A percentile compares a stretch with the other conserved stretches of the same genome.
Evolutionary conservation across 2,113 vertebrate genomes (phyloP).

Genomic region (Dolichallabes microphthalmus): DNA sequence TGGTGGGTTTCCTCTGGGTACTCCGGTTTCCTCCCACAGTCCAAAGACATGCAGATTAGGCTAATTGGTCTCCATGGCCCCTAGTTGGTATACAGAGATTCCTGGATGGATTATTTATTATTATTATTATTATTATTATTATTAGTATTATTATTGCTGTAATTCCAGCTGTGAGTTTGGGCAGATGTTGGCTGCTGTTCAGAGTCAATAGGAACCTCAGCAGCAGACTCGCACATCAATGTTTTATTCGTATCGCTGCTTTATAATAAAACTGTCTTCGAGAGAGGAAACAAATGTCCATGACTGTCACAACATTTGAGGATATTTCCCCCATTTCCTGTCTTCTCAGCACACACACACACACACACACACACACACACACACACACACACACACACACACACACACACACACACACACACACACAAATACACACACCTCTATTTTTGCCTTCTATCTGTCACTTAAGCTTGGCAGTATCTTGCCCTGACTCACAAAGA

Average conservation of each 20-base stretch:
- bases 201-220: background rate
- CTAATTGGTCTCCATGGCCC: too few species aligned
- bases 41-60: too few species aligned
- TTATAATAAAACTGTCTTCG: background rate
- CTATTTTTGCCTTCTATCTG: constrained; percentile 50
- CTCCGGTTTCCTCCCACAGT: too few species aligned
- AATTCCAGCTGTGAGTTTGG: background rate
- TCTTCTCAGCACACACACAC: background rate
- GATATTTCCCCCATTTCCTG: background rate
- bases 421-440: constrained; percentile 28
- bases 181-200: background rate
- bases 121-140: background rate
- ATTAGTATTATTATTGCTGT: background rate
- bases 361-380: background rate
- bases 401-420: background rate
- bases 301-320: constrained; percentile 18
- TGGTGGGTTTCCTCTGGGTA: too few species aligned
- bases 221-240: background rate
- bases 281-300: constrained; percentile 16
- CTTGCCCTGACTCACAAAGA: constrained; percentile 61
- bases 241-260: background rate
- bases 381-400: background rate
- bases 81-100: too few species aligned
- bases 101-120: background rate
- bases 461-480: constrained; percentile 51